These are phyloP conservation scores for Oasisia sp. DNA, from an alignment of 2,888 invertebrate species.

Conservation along the genomic window DNA sequence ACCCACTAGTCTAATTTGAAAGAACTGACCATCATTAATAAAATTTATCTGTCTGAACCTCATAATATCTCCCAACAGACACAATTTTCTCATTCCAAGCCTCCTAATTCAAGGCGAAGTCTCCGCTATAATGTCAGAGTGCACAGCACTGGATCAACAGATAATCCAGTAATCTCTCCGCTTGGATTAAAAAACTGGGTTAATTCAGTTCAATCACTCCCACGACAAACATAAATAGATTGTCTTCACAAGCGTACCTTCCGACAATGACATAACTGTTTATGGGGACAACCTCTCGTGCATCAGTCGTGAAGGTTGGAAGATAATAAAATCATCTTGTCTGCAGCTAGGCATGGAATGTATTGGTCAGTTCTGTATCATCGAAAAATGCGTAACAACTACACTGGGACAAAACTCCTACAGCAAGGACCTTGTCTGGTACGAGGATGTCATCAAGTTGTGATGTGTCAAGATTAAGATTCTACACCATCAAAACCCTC, in stretches of 20 bases:
- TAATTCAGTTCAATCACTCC: neutral
- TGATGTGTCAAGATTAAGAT: too few species aligned
- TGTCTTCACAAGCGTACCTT: neutral
- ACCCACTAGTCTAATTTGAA: neutral
- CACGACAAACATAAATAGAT: constrained; percentile 1
- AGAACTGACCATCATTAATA: neutral
- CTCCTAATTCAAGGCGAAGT: neutral
- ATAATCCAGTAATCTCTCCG: neutral
- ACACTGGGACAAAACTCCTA: neutral
- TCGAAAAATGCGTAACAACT: neutral
- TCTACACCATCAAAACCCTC: too few species aligned
- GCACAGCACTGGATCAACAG: neutral
- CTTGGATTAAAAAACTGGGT: neutral
- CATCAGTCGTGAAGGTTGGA: neutral
- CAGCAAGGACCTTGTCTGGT: neutral
- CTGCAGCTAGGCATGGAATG: neutral
- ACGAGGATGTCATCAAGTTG: neutral
- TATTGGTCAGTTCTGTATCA: neutral
- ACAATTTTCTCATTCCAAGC: neutral
- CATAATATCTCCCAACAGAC: neutral
- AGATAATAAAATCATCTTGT: neutral
- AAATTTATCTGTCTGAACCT: neutral
- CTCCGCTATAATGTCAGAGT: neutral
- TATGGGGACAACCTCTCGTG: neutral
- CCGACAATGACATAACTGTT: neutral